Evolutionary conservation across 2,113 vertebrate species (phyloP), one percentile per base, ranked within the genome.

Genomic region (Ictalurus furcatus): DNA sequence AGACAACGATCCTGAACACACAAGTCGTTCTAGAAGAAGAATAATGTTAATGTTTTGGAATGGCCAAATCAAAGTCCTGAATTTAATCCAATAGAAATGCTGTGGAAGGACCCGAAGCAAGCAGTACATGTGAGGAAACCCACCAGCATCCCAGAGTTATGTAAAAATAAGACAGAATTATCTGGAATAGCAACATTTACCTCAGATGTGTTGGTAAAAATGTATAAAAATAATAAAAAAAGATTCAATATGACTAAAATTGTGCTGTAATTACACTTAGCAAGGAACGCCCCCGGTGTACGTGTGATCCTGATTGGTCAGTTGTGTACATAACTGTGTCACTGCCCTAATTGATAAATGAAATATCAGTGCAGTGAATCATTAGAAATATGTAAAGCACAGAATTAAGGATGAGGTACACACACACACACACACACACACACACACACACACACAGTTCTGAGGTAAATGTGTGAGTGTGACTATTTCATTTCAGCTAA

Each of bases 341-440:
- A n/a, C n/a, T n/a, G n/a, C n/a, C n/a, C n/a, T n/a, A n/a, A n/a
- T n/a, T n/a, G n/a, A n/a, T n/a, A n/a, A n/a, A n/a, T n/a, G n/a
- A n/a, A n/a, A n/a, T n/a, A n/a, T n/a, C n/a, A n/a, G n/a, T n/a
- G n/a, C n/a, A n/a, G n/a, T n/a, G n/a, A n/a, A n/a, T n/a, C n/a
- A n/a, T n/a, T n/a, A n/a, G n/a, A n/a, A n/a, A n/a, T n/a, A n/a
- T n/a, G n/a, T n/a, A n/a, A n/a, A n/a, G n/a, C n/a, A n/a, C n/a
- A n/a, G n/a, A n/a, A 69, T n/a, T n/a, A 13, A 67, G 28, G 23
- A n/a, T 67, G 19, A 56, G 12, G 7, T 48, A 17, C 54, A n/a
- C 79, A 44, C 65, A 48, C 80, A 44, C 87, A 88, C 80, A 83
- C 87, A 84, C 80, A 73, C 67, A 84, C 80, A 84, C 80, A 76